Conservation (phyloP, 2,113 vertebrate genomes). For the Oreochromis tanganicae region DNA sequence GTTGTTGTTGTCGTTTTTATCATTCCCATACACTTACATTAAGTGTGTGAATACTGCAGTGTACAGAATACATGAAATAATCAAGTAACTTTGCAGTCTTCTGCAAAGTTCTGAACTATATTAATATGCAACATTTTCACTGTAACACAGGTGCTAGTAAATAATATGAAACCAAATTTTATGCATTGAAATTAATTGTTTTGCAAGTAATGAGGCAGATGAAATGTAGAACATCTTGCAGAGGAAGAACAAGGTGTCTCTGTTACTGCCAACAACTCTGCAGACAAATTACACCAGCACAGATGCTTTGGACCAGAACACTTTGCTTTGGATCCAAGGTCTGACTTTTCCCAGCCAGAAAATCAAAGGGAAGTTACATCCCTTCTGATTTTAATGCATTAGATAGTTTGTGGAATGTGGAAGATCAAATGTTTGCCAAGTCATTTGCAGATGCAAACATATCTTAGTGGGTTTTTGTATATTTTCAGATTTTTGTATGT, state of each 20-base stretch:
- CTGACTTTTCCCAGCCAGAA: constrained; percentile 9
- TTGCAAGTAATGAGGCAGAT: constrained; percentile 29
- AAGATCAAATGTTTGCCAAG: constrained; percentile 22
- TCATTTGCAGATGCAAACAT: background rate
- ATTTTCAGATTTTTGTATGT: background rate
- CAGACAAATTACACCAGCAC: constrained; percentile 27
- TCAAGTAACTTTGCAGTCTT: background rate
- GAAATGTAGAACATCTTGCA: constrained; percentile 34
- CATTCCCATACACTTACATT: background rate
- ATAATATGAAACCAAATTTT: constrained; percentile 13
- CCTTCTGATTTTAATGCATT: constrained; percentile 11
- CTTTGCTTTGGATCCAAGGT: constrained; percentile 22
- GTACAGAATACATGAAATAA: background rate
- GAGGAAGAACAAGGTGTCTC: constrained; percentile 37
- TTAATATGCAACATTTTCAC: background rate
- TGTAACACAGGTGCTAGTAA: background rate
- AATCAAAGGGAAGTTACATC: constrained; percentile 40
- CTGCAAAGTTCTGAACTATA: background rate
- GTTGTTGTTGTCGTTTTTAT: background rate
- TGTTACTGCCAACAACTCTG: constrained; percentile 22
- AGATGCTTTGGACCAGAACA: constrained; percentile 17
- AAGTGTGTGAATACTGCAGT: background rate
- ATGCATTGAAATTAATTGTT: constrained; percentile 20
- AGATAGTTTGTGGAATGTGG: background rate
- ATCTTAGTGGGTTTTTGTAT: background rate